Evolutionary conservation across 2,797 vertebrate genomes (phyloP), one percentile per base, ranked within the genome.

Genomic region (Circus cinereus): DNA sequence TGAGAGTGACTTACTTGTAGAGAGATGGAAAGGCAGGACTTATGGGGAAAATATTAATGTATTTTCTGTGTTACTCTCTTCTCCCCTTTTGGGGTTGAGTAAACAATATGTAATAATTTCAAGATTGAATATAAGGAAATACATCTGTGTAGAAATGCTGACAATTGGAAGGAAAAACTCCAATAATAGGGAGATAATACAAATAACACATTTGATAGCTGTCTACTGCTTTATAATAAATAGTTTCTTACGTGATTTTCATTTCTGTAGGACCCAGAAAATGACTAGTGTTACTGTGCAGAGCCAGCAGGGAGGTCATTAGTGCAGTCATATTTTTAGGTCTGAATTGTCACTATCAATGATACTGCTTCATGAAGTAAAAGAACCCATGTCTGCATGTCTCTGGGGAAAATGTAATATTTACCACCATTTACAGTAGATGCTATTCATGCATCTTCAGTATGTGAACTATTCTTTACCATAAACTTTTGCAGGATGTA

Each of bases 341-440:
- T 56, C 80, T 79, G 77, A 82, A 90, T 95, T 96, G 93, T 95
- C 88, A 84, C 77, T 95, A 21, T 62, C 14, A 12, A 29, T 93
- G 63, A 51, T 54, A 56, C 19, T 53, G 43, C 59, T 90, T 82
- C 60, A 54, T 79, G 80, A 94, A 93, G 73, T 75, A 36, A 32
- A 86, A 78, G 57, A 85, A 92, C 13, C 42, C 17, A 53, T 64
- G 29, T 73, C 88, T 82, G 23, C 19, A 12, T 85, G 21, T 79
- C 59, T 90, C 42, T 87, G 48, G 67, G 59, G 34, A 88, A 92
- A 82, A 77, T 56, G 30, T 56, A 63, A 5, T 81, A 75, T 65
- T 88, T 78, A 38, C 34, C 32, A 60, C 32, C 34, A n/a, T 40
- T 68, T 82, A 30, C 56, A 69, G 40, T 59, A 59, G 18, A 30